Evolutionary conservation across 2,888 invertebrate species (phyloP).

Genomic region (Clepsis dumicolana): DNA sequence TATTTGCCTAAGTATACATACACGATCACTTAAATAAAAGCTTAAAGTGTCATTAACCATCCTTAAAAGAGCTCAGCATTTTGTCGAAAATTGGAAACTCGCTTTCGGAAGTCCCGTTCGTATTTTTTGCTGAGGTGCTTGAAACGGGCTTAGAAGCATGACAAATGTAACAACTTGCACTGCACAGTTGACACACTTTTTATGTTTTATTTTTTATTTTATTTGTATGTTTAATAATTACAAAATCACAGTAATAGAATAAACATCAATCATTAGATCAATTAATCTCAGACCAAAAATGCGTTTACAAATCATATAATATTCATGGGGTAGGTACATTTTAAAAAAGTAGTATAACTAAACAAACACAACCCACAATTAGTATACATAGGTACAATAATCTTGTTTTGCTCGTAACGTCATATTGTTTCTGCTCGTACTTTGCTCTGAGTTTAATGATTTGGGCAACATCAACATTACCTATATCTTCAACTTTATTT

Average conservation of each 20-base stretch:
- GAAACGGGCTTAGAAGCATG: constrained; percentile 46
- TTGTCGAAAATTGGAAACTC: constrained; percentile 60
- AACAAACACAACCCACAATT: neutral
- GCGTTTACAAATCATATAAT: too few relatives aligned
- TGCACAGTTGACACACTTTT: neutral
- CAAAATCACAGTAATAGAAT: too few relatives aligned
- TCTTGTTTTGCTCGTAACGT: neutral
- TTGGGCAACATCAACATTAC: too few relatives aligned
- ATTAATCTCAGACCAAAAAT: too few relatives aligned
- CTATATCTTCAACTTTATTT: neutral
- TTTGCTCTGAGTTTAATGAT: neutral
- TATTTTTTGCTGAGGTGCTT: constrained; percentile 58
- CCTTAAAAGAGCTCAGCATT: constrained; percentile 54
- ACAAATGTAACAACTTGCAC: constrained; percentile 8
- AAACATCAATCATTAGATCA: too few relatives aligned
- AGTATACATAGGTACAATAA: too few relatives aligned
- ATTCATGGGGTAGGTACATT: too few relatives aligned
- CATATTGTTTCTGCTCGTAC: neutral
- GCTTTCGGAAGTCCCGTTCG: constrained; percentile 48
- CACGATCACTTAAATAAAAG: neutral
- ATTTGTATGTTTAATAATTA: neutral
- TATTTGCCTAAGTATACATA: neutral
- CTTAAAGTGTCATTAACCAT: constrained; percentile 57
- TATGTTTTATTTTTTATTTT: neutral
- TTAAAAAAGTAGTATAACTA: too few relatives aligned